Evolutionary conservation across 2,888 invertebrate genomes (phyloP).

Genomic region (Lumbricus terrestris): DNA sequence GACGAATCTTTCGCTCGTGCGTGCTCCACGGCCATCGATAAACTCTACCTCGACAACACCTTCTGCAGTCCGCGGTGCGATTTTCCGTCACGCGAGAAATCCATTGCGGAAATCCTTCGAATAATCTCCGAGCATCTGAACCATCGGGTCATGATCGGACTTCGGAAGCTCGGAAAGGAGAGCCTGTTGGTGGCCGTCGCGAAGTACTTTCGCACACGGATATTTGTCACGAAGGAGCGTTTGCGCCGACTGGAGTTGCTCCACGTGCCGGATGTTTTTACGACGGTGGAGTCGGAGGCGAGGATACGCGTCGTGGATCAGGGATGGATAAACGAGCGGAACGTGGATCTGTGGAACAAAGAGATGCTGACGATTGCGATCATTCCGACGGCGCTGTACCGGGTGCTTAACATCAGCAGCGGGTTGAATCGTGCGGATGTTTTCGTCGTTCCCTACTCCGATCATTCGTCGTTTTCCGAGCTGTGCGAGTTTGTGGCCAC

Average conservation of each 20-base stretch:
- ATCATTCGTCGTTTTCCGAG: conserved; percentile 58
- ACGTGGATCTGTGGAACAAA: conserved; percentile 40
- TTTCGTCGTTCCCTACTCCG: conserved; percentile 58
- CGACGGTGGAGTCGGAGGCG: background rate
- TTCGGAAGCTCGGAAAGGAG: conserved; percentile 53
- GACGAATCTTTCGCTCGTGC: background rate
- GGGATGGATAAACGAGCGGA: conserved; percentile 42
- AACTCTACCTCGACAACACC: conserved; percentile 60
- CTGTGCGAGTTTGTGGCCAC: conserved; percentile 53
- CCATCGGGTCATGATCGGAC: conserved; percentile 29
- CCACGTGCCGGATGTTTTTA: background rate
- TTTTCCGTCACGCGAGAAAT: conserved; percentile 52
- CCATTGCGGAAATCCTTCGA: conserved; percentile 46
- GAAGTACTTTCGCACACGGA: conserved; percentile 46
- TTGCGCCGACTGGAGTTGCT: conserved; percentile 47
- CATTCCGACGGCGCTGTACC: conserved; percentile 53
- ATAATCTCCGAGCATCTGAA: conserved; percentile 50
- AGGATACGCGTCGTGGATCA: conserved; percentile 40
- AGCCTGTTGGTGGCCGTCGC: conserved; percentile 53
- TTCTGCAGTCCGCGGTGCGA: conserved; percentile 54
- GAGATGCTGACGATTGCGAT: conserved; percentile 49
- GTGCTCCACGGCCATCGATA: conserved; percentile 45
- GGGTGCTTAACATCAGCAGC: conserved; percentile 34
- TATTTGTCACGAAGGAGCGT: conserved; percentile 47
- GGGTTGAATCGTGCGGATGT: conserved; percentile 48